Conservation (phyloP, 2,113 vertebrate species). For the Hemicordylus capensis region DNA sequence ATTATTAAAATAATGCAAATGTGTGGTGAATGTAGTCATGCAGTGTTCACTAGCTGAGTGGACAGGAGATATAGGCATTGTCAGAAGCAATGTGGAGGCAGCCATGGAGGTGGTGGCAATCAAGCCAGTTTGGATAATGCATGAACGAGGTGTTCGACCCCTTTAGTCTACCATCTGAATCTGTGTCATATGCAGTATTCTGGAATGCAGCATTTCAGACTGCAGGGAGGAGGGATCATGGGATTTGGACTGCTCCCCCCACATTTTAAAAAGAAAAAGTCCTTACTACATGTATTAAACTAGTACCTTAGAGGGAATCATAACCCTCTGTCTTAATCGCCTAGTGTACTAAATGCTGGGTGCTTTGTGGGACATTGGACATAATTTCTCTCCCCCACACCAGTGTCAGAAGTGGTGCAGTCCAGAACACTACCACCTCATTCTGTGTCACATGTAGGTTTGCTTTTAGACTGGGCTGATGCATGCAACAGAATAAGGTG, state of each 20-base stretch:
- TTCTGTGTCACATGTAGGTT: neutral
- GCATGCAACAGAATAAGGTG: neutral
- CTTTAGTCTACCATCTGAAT: neutral
- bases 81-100: neutral
- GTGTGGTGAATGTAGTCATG: neutral
- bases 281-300: neutral
- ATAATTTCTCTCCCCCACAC: neutral
- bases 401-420: neutral
- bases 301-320: no score
- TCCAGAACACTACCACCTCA: neutral
- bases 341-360: neutral
- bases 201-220: neutral
- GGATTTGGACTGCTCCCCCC: neutral
- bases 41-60: neutral
- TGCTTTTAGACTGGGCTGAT: neutral
- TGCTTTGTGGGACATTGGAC: neutral
- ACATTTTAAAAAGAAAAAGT: neutral
- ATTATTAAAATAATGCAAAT: no score
- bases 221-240: no score
- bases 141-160: no score
- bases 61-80: neutral
- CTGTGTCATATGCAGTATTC: neutral
- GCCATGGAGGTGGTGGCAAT: neutral
- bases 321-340: neutral
- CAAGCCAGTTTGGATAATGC: neutral